Base-by-base conservation (phyloP, 2,888 invertebrate genomes). In the Tetropium fuscum region DNA sequence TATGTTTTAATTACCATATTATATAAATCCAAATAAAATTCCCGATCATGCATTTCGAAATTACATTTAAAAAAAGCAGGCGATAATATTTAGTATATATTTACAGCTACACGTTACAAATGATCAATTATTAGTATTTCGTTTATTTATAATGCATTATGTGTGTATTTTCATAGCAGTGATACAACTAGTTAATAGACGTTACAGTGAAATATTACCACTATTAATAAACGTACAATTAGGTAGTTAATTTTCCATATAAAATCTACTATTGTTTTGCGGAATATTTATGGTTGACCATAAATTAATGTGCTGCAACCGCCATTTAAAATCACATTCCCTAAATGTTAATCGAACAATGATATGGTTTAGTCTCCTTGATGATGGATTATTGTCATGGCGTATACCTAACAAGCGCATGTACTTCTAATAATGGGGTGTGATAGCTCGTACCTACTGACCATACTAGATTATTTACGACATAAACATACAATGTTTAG, bases 281-380 rank as follows among this genome's bases (percentile, higher is more conserved):
- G 11, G 16, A 19, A 47, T 47, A 47, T 47, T 44, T 34, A 47
- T 48, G 20, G 6, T 20, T 41, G 51, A 43, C 68, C 68, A 70
- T 73, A 74, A 76, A 76, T 74, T 73, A 71, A 58, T 58, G 41
- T 47, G 70, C 71, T 74, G 69, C 70, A 74, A 75, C 69, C 71
- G 62, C 62, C 63, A 73, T 71, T 74, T 73, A 72, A 74, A 76
- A 76, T 75, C 75, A 67, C 69, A 72, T 75, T 73, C 73, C 72
- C 70, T 73, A 75, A 77, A 76, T 77, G 77, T 74, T 76, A 72
- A 75, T 65, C 68, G 75, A 71, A 76, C 75, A 74, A 76, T 75
- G 73, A 74, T 66, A 55, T 48, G 68, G 63, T 65, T 54, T 63
- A 71, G 66, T 61, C 71, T 64, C 66, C 59, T 65, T 69, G 63